Percentiles rank a stretch among this genome's conserved stretches.
phyloP scores from a whole-genome alignment of 2,797 vertebrate species.

The Acipenser oxyrinchus region DNA sequence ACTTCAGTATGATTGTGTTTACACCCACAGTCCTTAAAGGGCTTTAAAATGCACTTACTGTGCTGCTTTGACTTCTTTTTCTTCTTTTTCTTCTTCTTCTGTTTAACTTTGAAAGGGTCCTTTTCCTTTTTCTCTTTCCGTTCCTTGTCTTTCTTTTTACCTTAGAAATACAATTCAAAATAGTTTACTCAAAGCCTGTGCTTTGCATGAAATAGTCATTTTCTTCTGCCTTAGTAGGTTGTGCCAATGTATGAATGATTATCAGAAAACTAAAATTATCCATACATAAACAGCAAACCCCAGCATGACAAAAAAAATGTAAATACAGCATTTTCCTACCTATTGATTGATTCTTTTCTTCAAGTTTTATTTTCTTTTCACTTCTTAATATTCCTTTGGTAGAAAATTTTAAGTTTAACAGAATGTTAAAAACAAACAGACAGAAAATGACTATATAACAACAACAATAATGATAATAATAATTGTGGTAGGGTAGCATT shows the following conservation, averaged over 20 bases:
- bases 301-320: conserved; percentile 6
- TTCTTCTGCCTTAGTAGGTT: too few species aligned
- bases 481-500: too few species aligned
- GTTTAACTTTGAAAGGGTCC: conserved; percentile 70
- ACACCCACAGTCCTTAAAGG: background rate
- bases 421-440: too few species aligned
- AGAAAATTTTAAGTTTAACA: too few species aligned
- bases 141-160: conserved; percentile 72
- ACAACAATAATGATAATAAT: too few species aligned
- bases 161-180: conserved; percentile 30
- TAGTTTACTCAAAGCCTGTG: background rate
- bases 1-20: too few species aligned
- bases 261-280: too few species aligned
- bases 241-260: too few species aligned
- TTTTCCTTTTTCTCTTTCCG: conserved; percentile 72
- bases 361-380: conserved; percentile 71
- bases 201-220: too few species aligned
- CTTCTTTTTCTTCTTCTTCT: conserved; percentile 84
- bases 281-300: background rate
- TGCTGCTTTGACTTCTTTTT: conserved; percentile 79
- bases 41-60: conserved; percentile 42
- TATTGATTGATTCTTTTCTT: conserved; percentile 63
- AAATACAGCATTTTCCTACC: conserved; percentile 25
- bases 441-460: too few species aligned
- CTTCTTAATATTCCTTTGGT: conserved; percentile 55